Conservation (phyloP, 2,888 invertebrate species). For the Melikaiella ostensackeni region DNA sequence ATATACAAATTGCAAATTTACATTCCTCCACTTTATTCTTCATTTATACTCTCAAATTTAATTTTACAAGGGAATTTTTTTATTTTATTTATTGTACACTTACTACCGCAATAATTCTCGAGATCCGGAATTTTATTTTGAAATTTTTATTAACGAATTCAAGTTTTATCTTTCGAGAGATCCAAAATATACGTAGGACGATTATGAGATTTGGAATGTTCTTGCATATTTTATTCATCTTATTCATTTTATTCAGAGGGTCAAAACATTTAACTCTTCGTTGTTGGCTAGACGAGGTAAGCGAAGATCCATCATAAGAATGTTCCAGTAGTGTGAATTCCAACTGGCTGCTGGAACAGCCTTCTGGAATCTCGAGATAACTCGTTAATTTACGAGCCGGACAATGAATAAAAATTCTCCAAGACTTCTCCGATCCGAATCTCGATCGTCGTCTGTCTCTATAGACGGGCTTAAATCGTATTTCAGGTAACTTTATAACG, state of each 20-base stretch:
- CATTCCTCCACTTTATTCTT: slow-evolving; percentile 1
- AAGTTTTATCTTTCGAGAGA: background rate
- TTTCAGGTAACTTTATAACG: slow-evolving; percentile 36
- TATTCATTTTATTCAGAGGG: background rate
- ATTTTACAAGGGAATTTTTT: background rate
- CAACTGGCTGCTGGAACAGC: slow-evolving; percentile 34
- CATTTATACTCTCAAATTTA: background rate
- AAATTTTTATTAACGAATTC: background rate
- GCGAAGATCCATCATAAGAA: slow-evolving; percentile 35
- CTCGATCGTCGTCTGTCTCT: slow-evolving; percentile 40
- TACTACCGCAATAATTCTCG: background rate
- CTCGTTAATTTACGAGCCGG: slow-evolving; percentile 66
- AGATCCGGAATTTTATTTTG: background rate
- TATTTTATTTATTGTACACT: background rate
- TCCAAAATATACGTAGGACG: background rate
- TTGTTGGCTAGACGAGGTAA: slow-evolving; percentile 12
- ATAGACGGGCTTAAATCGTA: slow-evolving; percentile 38
- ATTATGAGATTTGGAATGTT: background rate
- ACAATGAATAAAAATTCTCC: slow-evolving; percentile 67
- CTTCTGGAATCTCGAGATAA: slow-evolving; percentile 36
- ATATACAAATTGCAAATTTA: background rate
- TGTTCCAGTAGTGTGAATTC: slow-evolving; percentile 33
- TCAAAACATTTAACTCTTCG: background rate
- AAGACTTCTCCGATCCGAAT: slow-evolving; percentile 36
- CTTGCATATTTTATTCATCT: background rate